Base-by-base conservation (phyloP, 2,113 vertebrate species). In the Ictalurus punctatus region DNA sequence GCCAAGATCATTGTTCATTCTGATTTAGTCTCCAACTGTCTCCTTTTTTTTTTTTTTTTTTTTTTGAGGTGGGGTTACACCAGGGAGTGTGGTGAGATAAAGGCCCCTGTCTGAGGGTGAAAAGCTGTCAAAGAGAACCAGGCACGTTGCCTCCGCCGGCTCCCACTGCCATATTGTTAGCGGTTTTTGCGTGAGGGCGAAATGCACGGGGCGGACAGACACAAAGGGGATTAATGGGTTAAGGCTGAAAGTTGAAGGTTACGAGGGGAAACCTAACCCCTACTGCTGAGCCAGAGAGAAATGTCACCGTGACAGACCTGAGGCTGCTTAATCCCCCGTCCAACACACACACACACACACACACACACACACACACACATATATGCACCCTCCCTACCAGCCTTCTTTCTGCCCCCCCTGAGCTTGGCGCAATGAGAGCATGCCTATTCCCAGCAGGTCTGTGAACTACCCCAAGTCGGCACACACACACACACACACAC, bases 191-290 rank as follows among this genome's bases (percentile, higher is more conserved):
- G 30, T 63, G 83, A 76, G 73, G 86, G 88, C 74, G 87, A 87
- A 52, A 73, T 30, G 81, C 58, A 84, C 59, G 83, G 87, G 86
- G 90, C 74, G 82, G 88, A 69, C 84, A 93, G 92, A 94, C 89
- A 92, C 88, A 92, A 91, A 91, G 88, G 89, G 93, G 93, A 92
- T 93, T 93, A 93, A 91, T 87, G 90, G 92, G 94, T 95, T 92
- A 94, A 93, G 94, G 94, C 95, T 95, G 95, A 94, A 95, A 96
- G 96, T 94, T 96, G 95, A 96, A 96, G 95, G 96, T 96, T 96
- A 95, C 88, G 86, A 94, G 93, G 96, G 95, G 95, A 93, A 96
- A 95, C 92, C 92, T 93, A 93, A 94, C 91, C 94, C 95, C 95
- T 92, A 94, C 95, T 94, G 95, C 92, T 94, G 90, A 83, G 90